phyloP scores from a whole-genome alignment of 2,888 invertebrate genomes.

The Urechis unicinctus region DNA sequence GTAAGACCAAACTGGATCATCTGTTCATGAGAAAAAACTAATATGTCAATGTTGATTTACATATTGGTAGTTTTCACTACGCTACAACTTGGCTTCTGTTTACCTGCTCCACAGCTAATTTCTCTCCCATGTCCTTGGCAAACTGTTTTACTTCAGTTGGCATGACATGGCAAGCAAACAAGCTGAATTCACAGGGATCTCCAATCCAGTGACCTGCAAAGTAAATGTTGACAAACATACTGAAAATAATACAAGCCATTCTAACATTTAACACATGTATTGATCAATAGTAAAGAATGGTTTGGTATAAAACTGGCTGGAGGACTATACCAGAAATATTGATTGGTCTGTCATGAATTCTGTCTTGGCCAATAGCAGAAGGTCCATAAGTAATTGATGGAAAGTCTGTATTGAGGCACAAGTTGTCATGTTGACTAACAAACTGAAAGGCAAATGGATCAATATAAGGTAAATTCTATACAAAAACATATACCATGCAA shows the following conservation, averaged over 20 bases:
- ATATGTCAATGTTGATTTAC: too few species aligned
- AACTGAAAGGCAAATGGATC: constrained; percentile 48
- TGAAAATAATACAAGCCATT: not conserved
- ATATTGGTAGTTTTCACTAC: too few species aligned
- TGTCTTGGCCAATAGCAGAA: constrained; percentile 57
- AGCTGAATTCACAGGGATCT: constrained; percentile 69
- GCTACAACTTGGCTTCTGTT: not conserved
- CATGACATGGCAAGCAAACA: constrained; percentile 54
- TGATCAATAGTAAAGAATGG: not conserved
- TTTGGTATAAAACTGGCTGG: not conserved
- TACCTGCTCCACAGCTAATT: not conserved
- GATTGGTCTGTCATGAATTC: constrained; percentile 12
- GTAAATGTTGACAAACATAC: constrained; percentile 6
- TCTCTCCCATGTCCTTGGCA: constrained; percentile 55
- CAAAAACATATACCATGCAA: too few species aligned
- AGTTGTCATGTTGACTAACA: constrained; percentile 27
- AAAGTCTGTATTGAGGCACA: constrained; percentile 26
- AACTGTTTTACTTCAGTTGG: too few species aligned
- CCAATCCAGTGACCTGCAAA: constrained; percentile 55
- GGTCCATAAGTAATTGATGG: constrained; percentile 56
- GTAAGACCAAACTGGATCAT: constrained; percentile 61
- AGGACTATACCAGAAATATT: constrained; percentile 12
- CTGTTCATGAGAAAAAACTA: too few species aligned
- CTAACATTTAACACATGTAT: not conserved
- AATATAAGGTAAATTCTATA: not conserved